Conservation (phyloP, 2,888 invertebrate species). For the Synergus japonicus region DNA sequence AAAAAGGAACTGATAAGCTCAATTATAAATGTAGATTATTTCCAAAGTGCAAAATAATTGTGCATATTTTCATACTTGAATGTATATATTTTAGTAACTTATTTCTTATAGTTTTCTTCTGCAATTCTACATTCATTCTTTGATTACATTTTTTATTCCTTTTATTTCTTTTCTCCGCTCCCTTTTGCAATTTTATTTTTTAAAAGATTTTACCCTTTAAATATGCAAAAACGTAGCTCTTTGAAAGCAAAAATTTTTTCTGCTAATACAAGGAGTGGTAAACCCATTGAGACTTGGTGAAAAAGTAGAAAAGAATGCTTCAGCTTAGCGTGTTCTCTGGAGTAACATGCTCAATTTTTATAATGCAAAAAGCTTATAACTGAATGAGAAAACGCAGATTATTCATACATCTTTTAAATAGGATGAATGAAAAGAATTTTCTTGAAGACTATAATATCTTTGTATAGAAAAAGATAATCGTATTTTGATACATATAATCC, state of each 20-base stretch:
- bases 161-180: background rate
- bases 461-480: too few relatives aligned
- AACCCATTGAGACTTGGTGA: background rate
- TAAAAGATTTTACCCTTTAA: background rate
- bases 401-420: too few relatives aligned
- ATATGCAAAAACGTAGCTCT: background rate
- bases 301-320: slow-evolving; percentile 7
- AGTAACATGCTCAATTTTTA: background rate
- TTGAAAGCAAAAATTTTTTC: background rate
- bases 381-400: too few relatives aligned
- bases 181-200: background rate
- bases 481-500: too few relatives aligned
- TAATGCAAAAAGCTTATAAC: background rate
- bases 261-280: background rate
- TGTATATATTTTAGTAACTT: background rate
- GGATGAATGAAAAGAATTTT: too few relatives aligned
- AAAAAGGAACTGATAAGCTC: slow-evolving; percentile 10
- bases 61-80: background rate
- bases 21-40: slow-evolving; percentile 27
- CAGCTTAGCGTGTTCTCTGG: background rate
- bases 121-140: background rate
- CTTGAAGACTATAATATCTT: too few relatives aligned
- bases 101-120: background rate
- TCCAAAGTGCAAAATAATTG: background rate
- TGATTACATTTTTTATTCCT: background rate